Evolutionary conservation across 2,113 vertebrate genomes (phyloP).

Genomic region (Hippocampus mohnikei): DNA sequence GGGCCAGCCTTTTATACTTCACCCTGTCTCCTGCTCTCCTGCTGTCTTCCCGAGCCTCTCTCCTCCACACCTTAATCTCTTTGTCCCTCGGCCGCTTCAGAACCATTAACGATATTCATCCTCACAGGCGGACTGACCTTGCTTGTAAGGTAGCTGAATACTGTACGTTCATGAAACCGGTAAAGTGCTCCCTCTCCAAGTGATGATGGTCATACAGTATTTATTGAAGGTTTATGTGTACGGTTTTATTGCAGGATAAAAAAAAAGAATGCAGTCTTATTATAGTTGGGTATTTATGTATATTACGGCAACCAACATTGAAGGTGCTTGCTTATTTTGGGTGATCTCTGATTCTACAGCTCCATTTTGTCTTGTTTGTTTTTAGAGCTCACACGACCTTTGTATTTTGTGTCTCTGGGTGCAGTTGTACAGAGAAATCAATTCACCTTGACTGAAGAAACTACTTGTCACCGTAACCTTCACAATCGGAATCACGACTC

Average conservation of each 20-base stretch:
- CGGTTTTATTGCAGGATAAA: too few relatives aligned
- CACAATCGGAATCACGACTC: background rate
- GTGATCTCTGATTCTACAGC: background rate
- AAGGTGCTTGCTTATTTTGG: background rate
- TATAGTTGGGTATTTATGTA: background rate
- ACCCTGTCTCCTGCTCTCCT: conserved; percentile 36
- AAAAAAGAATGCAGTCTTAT: background rate
- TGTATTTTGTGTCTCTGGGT: background rate
- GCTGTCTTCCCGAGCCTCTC: conserved; percentile 34
- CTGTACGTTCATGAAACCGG: conserved; percentile 2
- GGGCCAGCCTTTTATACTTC: conserved; percentile 63
- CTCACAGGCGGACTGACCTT: conserved; percentile 43
- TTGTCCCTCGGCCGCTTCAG: conserved; percentile 65
- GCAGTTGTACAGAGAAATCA: conserved; percentile 4
- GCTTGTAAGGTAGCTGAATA: conserved; percentile 15
- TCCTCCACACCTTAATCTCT: conserved; percentile 9
- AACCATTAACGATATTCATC: conserved; percentile 58
- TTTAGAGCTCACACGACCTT: background rate
- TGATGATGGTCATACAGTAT: background rate
- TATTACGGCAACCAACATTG: background rate
- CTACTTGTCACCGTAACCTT: background rate
- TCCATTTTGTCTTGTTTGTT: background rate
- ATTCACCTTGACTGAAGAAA: background rate
- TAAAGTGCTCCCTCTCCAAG: conserved; percentile 9
- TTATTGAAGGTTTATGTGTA: background rate